These are phyloP conservation scores for Seladonia tumulorum DNA, from an alignment of 2,888 invertebrate species.

Conservation along the genomic window DNA sequence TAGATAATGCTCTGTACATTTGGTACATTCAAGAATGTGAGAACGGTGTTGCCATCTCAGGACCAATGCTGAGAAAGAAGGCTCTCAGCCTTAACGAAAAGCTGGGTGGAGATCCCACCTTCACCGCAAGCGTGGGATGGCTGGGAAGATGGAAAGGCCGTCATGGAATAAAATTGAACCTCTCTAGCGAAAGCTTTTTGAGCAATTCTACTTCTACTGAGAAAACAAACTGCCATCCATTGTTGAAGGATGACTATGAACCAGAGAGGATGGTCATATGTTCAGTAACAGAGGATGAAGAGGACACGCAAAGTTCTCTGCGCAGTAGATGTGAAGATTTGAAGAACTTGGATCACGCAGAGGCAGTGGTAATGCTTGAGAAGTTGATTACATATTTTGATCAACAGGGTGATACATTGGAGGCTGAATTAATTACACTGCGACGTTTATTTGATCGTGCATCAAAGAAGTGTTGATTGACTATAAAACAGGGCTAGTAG, in stretches of 20 bases:
- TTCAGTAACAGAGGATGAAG: background rate
- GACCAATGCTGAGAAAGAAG: conserved; percentile 23
- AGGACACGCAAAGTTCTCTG: background rate
- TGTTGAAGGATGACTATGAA: background rate
- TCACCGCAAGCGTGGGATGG: conserved; percentile 40
- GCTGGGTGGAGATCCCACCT: conserved; percentile 22
- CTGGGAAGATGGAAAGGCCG: conserved; percentile 39
- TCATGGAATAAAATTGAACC: conserved; percentile 36
- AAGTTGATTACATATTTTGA: conserved; percentile 30
- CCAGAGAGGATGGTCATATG: background rate
- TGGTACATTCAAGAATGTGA: conserved; percentile 33
- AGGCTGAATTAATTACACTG: conserved; percentile 8
- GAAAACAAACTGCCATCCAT: background rate
- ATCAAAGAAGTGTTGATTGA: conserved; percentile 15
- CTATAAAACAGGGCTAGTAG: conserved; percentile 1
- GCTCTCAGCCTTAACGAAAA: conserved; percentile 39
- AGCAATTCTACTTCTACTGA: background rate
- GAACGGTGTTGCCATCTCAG: conserved; percentile 18
- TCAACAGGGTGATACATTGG: conserved; percentile 18
- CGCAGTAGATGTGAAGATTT: background rate
- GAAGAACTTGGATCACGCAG: background rate
- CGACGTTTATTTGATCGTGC: conserved; percentile 4
- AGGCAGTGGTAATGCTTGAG: conserved; percentile 29
- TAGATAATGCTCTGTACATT: conserved; percentile 33
- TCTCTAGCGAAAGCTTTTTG: conserved; percentile 5